These are phyloP conservation scores for Sylvietta virens DNA, from an alignment of 2,113 vertebrate genomes.

Conservation along the genomic window DNA sequence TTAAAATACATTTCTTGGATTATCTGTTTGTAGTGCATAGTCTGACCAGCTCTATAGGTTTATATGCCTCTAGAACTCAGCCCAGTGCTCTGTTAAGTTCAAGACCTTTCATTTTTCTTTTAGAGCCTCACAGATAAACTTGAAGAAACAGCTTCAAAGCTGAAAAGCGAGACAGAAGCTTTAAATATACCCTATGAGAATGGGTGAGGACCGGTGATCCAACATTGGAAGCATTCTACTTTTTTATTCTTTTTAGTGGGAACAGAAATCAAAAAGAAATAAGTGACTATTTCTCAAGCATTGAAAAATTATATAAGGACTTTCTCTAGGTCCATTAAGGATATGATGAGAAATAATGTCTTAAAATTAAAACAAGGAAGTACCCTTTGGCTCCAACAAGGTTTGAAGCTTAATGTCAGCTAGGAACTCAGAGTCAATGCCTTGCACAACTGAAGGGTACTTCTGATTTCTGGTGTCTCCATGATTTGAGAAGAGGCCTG, in stretches of 20 bases:
- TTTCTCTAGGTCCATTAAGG: not conserved
- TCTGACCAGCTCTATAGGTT: not conserved
- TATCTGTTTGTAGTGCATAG: not conserved
- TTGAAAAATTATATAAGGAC: not conserved
- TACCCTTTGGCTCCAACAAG: not conserved
- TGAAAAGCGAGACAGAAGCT: not conserved
- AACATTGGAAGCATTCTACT: not conserved
- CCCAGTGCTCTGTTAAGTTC: not conserved
- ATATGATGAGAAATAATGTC: not conserved
- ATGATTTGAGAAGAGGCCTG: not conserved
- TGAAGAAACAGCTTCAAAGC: not conserved
- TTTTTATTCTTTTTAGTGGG: not conserved
- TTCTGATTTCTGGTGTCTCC: not conserved
- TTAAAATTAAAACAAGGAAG: not conserved
- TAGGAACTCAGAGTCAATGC: not conserved
- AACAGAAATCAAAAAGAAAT: not conserved
- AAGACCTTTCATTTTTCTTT: not conserved
- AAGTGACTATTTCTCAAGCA: not conserved
- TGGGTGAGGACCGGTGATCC: not conserved
- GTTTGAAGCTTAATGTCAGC: not conserved
- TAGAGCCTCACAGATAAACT: not conserved
- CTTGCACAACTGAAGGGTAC: not conserved
- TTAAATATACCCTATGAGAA: not conserved
- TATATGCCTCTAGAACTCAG: not conserved
- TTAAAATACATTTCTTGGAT: not conserved